phyloP scores from a whole-genome alignment of 1,140 invertebrate genomes.

The Druon quercuslanigerum region DNA sequence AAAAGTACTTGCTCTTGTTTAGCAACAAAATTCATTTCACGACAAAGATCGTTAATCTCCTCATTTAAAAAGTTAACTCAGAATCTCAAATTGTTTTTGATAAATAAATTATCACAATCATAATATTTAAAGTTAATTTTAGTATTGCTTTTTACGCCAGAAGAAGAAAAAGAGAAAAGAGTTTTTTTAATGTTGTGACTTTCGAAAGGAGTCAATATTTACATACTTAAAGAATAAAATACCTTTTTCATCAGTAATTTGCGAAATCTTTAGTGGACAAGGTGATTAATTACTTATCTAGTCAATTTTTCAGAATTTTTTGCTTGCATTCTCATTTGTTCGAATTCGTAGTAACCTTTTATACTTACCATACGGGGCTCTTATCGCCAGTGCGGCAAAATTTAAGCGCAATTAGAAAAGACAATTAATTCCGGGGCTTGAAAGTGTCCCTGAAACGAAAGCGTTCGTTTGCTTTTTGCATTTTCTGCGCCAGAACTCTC shows the following conservation, averaged over 20 bases:
- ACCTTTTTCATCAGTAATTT: neutral
- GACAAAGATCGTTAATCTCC: too few relatives aligned
- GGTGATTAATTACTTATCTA: neutral
- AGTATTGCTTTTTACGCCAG: too few relatives aligned
- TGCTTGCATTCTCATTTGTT: neutral
- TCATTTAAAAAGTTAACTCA: too few relatives aligned
- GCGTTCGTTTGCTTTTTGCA: conserved; percentile 40
- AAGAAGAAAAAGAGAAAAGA: too few relatives aligned
- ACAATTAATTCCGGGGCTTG: conserved; percentile 52
- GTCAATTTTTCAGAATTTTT: neutral
- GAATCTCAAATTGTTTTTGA: too few relatives aligned
- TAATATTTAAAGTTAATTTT: too few relatives aligned
- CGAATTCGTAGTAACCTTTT: neutral
- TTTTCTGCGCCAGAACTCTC: conserved; percentile 43
- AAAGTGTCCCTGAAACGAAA: conserved; percentile 31
- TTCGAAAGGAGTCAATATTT: too few relatives aligned
- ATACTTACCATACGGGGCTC: neutral
- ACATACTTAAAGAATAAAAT: too few relatives aligned
- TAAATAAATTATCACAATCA: too few relatives aligned
- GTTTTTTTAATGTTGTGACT: too few relatives aligned
- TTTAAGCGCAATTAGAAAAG: conserved; percentile 42
- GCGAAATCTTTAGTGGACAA: neutral
- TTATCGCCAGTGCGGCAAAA: conserved; percentile 27
- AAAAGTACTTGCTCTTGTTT: too few relatives aligned
- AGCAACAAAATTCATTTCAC: too few relatives aligned